These are phyloP conservation scores for Aviceda subcristata DNA, from an alignment of 2,113 vertebrate genomes.

Conservation along the genomic window DNA sequence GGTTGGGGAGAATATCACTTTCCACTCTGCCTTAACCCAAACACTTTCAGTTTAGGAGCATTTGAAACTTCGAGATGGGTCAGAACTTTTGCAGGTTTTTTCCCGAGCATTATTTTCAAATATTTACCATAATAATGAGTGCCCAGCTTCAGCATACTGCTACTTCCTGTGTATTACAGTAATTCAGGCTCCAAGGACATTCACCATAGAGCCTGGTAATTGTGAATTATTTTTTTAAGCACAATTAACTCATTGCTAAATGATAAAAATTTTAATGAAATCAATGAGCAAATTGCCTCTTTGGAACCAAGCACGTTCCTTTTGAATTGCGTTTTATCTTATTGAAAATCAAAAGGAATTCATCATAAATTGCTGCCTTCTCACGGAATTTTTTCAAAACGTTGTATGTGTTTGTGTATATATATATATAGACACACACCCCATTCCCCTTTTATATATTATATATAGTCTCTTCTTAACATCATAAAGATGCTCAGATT, in stretches of 20 bases:
- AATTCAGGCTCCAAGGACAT: constrained; percentile 10
- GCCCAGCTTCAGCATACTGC: background rate
- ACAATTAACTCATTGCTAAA: constrained; percentile 21
- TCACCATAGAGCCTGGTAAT: constrained; percentile 12
- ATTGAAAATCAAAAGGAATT: background rate
- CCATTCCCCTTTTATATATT: background rate
- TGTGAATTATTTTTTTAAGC: background rate
- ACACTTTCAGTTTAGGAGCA: background rate
- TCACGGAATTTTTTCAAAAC: background rate
- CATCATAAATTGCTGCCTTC: background rate
- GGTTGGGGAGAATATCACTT: background rate
- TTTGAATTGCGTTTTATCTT: background rate
- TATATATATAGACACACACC: fast-evolving
- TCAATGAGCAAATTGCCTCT: background rate
- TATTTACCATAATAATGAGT: background rate
- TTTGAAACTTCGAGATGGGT: background rate
- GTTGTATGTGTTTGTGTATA: too few relatives aligned
- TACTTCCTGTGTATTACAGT: background rate
- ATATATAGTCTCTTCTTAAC: background rate
- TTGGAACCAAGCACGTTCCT: background rate
- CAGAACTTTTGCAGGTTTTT: background rate
- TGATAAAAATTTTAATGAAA: constrained; percentile 6
- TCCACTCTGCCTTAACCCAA: background rate
- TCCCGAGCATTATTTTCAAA: constrained; percentile 18
- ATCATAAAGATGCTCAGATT: background rate